phyloP scores from a whole-genome alignment of 2,888 invertebrate species.

The Nebria salina region DNA sequence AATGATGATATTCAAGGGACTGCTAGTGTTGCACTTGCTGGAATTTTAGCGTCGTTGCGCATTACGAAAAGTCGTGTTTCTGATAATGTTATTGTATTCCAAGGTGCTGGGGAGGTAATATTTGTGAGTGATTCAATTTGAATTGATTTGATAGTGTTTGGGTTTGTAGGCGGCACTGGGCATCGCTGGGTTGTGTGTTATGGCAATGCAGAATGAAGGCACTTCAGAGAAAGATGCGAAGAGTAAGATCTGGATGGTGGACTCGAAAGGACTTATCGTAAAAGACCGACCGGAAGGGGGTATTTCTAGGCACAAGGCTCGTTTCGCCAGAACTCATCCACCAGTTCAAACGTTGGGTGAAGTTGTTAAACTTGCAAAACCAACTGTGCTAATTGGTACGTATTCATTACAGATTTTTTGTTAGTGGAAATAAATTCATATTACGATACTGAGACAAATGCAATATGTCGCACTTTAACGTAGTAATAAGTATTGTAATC shows the following conservation, averaged over 20 bases:
- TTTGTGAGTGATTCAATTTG: neutral
- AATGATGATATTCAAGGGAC: conserved; percentile 99
- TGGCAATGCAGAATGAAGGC: conserved; percentile 95
- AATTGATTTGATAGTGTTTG: neutral
- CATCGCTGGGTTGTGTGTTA: conserved; percentile 90
- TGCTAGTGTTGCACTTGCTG: conserved; percentile 95
- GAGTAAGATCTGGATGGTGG: conserved; percentile 91
- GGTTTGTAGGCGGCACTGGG: conserved; percentile 83
- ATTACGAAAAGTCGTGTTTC: conserved; percentile 84
- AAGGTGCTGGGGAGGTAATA: conserved; percentile 95
- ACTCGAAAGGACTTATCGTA: conserved; percentile 94
- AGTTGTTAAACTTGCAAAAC: conserved; percentile 83
- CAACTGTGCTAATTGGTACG: conserved; percentile 88
- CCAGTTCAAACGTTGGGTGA: conserved; percentile 83
- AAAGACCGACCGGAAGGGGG: conserved; percentile 86
- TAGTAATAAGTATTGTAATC: too few species aligned
- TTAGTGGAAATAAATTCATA: neutral
- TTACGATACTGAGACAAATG: too few species aligned
- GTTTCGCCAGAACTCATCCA: conserved; percentile 81
- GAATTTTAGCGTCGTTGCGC: conserved; percentile 86
- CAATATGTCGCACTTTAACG: too few species aligned
- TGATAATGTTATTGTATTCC: conserved; percentile 90
- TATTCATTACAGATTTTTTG: neutral
- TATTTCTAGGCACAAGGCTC: conserved; percentile 79
- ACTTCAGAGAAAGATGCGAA: conserved; percentile 76